Base-by-base conservation (phyloP, 2,797 vertebrate species). In the Orientallactaga sibirica region DNA sequence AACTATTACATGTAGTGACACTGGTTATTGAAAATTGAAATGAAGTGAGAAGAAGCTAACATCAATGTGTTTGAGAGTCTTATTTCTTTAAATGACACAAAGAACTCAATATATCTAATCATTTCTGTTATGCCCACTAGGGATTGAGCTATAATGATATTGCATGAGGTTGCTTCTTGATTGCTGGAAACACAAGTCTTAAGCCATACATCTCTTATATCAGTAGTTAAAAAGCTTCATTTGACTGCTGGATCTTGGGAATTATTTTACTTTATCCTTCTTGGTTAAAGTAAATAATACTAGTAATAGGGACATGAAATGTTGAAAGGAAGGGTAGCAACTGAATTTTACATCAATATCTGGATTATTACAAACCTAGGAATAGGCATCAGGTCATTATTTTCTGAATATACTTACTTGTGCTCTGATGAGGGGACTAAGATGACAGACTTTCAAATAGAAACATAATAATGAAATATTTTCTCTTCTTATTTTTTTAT, bases 21-120 rank as follows among this genome's bases (percentile, higher is more conserved):
- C 81, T 95, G 92, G 97, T 97, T 98, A 98, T 96, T 97, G 98
- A 98, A 98, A 98, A 98, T 96, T 98, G 98, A 98, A 98, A 98
- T 98, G 96, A 98, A 98, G 97, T 97, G 97, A 98, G 90, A 98
- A 92, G 96, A 98, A 96, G 95, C 96, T 96, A 97, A 97, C 94
- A 97, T 85, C 94, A 97, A 94, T n/a, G 85, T 87, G 90, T 96
- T 97, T 96, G 92, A 98, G 97, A 97, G 96, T 97, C 96, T 97
- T 89, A 93, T 97, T 97, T 95, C 96, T 97, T 96, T 98, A 97
- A 98, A 97, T 97, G 97, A 98, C 96, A 98, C 80, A 90, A 97
- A 92, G 96, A 98, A 97, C 98, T 98, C 97, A 97, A 97, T 98
- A 97, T 96, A 98, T 97, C 97, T 97, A 98, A 98, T 98, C 96